These are phyloP conservation scores for Corydoras maculifer DNA, from an alignment of 2,113 vertebrate species.

Conservation along the genomic window DNA sequence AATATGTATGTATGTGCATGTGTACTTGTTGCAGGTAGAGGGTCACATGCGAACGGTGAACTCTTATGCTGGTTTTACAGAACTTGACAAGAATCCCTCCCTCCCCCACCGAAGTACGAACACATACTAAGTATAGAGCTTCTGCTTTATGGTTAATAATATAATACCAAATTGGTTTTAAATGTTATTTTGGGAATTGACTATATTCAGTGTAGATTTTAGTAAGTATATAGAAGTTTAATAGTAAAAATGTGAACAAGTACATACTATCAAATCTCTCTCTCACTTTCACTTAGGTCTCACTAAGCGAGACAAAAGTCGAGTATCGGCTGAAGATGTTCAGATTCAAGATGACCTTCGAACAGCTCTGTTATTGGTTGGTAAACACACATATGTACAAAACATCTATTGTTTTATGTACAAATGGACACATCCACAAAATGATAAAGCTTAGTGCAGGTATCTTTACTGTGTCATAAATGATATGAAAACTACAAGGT, in stretches of 20 bases:
- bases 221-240: not conserved
- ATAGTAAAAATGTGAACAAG: too few relatives aligned
- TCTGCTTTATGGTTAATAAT: too few relatives aligned
- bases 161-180: too few relatives aligned
- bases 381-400: conserved; percentile 9
- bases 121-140: too few relatives aligned
- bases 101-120: conserved; percentile 73
- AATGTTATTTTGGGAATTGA: too few relatives aligned
- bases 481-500: not conserved
- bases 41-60: conserved; percentile 71
- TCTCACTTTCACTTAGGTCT: conserved; percentile 59
- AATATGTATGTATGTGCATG: conserved; percentile 11
- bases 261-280: not conserved
- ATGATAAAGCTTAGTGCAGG: too few relatives aligned
- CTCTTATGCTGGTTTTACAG: conserved; percentile 79
- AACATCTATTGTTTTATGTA: not conserved
- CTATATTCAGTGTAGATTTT: not conserved
- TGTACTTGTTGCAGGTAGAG: conserved; percentile 56
- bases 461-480: not conserved
- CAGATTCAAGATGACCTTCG: conserved; percentile 73
- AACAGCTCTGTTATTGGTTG: conserved; percentile 74
- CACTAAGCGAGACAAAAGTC: conserved; percentile 64
- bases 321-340: conserved; percentile 73
- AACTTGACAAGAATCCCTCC: conserved; percentile 65
- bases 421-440: not conserved